phyloP scores from a whole-genome alignment of 2,113 vertebrate genomes.

The Oophaga pumilio region DNA sequence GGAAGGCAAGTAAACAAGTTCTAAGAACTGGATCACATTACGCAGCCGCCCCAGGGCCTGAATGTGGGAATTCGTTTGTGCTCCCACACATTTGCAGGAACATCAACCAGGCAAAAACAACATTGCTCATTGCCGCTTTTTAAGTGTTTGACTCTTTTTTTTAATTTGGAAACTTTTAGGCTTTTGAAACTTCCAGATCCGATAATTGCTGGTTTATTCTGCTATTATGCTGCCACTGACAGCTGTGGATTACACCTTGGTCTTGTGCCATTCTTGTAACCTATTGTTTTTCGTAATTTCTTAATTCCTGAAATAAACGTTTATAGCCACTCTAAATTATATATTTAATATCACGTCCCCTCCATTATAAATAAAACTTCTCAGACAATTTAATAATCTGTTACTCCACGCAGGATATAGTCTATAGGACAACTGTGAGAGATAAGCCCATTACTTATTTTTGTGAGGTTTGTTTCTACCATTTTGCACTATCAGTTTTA shows the following conservation, averaged over 20 bases:
- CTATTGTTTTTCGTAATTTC: not conserved
- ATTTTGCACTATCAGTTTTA: no score
- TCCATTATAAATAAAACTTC: not conserved
- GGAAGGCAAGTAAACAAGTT: constrained; percentile 2
- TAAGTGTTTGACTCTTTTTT: not conserved
- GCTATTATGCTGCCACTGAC: not conserved
- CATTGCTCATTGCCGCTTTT: not conserved
- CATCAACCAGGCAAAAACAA: not conserved
- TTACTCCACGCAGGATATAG: not conserved
- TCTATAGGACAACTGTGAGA: not conserved
- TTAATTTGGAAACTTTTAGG: not conserved
- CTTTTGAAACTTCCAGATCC: not conserved
- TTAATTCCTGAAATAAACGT: not conserved
- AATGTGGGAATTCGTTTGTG: not conserved
- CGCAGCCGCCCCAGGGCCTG: not conserved
- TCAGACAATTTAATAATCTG: not conserved
- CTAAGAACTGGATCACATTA: not conserved
- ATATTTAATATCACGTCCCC: not conserved
- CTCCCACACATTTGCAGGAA: not conserved
- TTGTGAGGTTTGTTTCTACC: no score
- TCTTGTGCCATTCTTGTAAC: not conserved
- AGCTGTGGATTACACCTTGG: not conserved
- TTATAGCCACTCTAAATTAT: not conserved
- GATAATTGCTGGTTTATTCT: not conserved
- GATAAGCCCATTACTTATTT: no score